These are phyloP conservation scores for Eutrigla gurnardus DNA, from an alignment of 2,797 vertebrate genomes.

Conservation along the genomic window DNA sequence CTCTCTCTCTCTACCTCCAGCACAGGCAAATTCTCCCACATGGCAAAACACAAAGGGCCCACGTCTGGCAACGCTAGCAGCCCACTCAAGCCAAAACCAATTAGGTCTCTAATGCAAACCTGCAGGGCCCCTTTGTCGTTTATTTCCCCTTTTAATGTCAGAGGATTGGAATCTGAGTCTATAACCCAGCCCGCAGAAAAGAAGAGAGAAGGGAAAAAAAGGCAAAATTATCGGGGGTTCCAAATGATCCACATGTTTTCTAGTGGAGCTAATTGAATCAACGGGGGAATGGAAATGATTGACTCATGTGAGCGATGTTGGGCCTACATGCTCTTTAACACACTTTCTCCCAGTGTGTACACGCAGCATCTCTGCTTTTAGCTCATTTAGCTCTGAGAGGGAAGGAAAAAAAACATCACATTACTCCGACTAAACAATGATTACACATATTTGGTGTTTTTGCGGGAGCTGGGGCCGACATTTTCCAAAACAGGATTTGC, in stretches of 20 bases:
- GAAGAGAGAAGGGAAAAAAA: constrained; percentile 56
- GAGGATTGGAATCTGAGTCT: constrained; percentile 84
- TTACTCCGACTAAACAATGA: constrained; percentile 51
- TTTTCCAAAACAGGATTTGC: constrained; percentile 30
- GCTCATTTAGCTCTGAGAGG: constrained; percentile 48
- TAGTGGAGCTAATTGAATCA: constrained; percentile 77
- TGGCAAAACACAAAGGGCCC: constrained; percentile 76
- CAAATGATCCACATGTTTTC: constrained; percentile 79
- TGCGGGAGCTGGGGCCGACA: constrained; percentile 20
- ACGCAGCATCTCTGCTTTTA: constrained; percentile 45
- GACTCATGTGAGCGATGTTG: constrained; percentile 69
- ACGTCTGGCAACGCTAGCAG: constrained; percentile 76
- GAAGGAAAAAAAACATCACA: constrained; percentile 37
- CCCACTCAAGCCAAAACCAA: constrained; percentile 84
- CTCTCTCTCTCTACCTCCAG: constrained; percentile 59
- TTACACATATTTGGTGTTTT: constrained; percentile 11
- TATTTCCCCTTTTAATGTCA: constrained; percentile 86
- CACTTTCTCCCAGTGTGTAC: constrained; percentile 66
- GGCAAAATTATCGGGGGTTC: constrained; percentile 71
- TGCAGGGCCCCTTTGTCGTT: constrained; percentile 85
- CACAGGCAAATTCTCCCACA: constrained; percentile 77
- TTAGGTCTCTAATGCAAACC: constrained; percentile 86
- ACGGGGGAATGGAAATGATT: constrained; percentile 72
- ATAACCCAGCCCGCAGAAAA: constrained; percentile 71
- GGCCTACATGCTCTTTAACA: constrained; percentile 60